Percentiles rank a stretch among this genome's conserved stretches.
phyloP scores from a whole-genome alignment of 2,113 vertebrate genomes.

The Nestor notabilis region DNA sequence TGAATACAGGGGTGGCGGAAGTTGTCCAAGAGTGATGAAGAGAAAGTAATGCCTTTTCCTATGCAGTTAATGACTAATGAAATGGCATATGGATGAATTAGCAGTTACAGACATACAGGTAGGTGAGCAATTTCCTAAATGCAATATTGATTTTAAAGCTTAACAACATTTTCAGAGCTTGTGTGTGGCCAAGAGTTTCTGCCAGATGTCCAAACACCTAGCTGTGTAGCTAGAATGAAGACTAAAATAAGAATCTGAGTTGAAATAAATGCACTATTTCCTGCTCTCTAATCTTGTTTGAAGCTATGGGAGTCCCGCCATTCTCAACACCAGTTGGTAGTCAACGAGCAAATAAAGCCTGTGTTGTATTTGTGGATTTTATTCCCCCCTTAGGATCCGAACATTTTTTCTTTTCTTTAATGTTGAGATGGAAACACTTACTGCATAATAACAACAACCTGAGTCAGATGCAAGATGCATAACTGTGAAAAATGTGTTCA shows the following conservation, averaged over 20 bases:
- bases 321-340: conserved; percentile 38
- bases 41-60: not conserved
- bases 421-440: conserved; percentile 22
- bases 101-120: not conserved
- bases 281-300: conserved; percentile 57
- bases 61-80: not conserved
- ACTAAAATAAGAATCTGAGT: conserved; percentile 44
- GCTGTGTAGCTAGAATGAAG: conserved; percentile 19
- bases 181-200: not conserved
- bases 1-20: not conserved
- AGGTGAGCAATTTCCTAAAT: conserved; percentile 36
- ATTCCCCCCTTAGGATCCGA: conserved; percentile 28
- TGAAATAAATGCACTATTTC: conserved; percentile 64
- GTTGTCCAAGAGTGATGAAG: not conserved
- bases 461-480: conserved; percentile 46
- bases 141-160: conserved; percentile 67
- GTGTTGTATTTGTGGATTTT: conserved; percentile 63
- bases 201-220: conserved; percentile 34
- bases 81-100: conserved; percentile 2
- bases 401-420: conserved; percentile 53
- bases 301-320: conserved; percentile 10
- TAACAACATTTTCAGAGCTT: conserved; percentile 53
- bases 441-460: conserved; percentile 50
- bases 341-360: conserved; percentile 59
- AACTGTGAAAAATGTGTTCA: conserved; percentile 26